Evolutionary conservation across 2,888 invertebrate species (phyloP).

Genomic region (Empis livida): DNA sequence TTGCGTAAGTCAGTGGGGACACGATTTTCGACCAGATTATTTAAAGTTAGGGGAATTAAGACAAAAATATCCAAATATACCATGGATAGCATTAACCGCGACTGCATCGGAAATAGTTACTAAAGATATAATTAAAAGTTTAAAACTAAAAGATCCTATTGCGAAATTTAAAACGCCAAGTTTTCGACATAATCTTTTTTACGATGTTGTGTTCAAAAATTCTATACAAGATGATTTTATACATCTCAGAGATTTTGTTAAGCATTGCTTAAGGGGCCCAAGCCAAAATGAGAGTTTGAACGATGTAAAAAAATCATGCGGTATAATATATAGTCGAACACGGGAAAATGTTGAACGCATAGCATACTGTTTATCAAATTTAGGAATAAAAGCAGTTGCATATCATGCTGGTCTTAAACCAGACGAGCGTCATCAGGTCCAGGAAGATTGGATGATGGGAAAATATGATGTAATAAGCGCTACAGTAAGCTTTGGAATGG

Average conservation of each 20-base stretch:
- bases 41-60: constrained; percentile 68
- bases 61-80: constrained; percentile 48
- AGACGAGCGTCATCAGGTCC: constrained; percentile 59
- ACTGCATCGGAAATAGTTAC: constrained; percentile 74
- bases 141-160: constrained; percentile 54
- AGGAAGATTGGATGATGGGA: constrained; percentile 87
- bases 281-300: constrained; percentile 29
- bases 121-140: constrained; percentile 65
- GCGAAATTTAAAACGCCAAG: constrained; percentile 71
- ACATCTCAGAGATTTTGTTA: constrained; percentile 65
- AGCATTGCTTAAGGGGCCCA: constrained; percentile 50
- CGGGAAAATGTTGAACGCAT: constrained; percentile 81
- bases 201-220: constrained; percentile 87
- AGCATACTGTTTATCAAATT: constrained; percentile 57
- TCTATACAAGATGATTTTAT: constrained; percentile 64
- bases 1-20: constrained; percentile 98
- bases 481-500: constrained; percentile 99
- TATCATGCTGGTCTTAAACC: constrained; percentile 84
- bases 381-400: constrained; percentile 63
- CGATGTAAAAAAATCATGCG: constrained; percentile 48
- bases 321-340: constrained; percentile 91
- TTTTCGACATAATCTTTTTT: constrained; percentile 86
- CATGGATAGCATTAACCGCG: constrained; percentile 90
- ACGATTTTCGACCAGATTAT: constrained; percentile 94
- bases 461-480: constrained; percentile 84